Base-by-base conservation (phyloP, 2,888 invertebrate genomes). In the Strigamia transsilvanica region DNA sequence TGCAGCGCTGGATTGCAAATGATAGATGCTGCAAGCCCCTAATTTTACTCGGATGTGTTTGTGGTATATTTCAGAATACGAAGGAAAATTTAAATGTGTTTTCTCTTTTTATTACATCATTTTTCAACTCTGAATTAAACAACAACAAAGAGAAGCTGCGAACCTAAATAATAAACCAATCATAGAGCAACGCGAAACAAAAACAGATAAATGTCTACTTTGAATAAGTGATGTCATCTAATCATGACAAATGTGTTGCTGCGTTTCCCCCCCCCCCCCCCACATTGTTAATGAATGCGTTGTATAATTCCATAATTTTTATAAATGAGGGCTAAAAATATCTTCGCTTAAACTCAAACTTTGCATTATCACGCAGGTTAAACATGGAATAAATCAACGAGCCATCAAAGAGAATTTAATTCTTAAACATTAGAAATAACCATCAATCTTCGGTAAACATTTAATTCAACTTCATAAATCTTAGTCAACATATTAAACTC, bases 381-480 rank as follows among this genome's bases (percentile, higher is more conserved):
- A 46, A 46, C 5, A 46, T 46, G 13, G 46, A 46, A 46, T 46
- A 46, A 46, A n/a, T 46, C 46, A 46, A 0, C n/a, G n/a, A n/a
- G 12, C 46, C 13, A 38, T 38, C n/a, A 46, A 46, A 46, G 46
- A 46, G 46, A 13, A n/a, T 46, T 46, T 46, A 46, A 46, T 13
- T 46, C 46, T 13, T 13, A 13, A n/a, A 46, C n/a, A n/a, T 46
- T 13, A 46, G 46, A 46, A n/a, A 46, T n/a, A 46, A 46, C 15
- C 46, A 46, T 46, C 46, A 46, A 46, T 46, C 46, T 13, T 13
- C 46, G 12, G 46, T 46, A 46, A 46, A 46, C n/a, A 46, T 46
- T 46, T 46, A 46, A 46, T 46, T n/a, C n/a, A 46, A 46, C 46
- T 46, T 46, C 46, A 46, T 46, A 46, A 46, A 46, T 46, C 46